Conservation (phyloP, 2,113 vertebrate species). For the Tachysurus fulvidraco region DNA sequence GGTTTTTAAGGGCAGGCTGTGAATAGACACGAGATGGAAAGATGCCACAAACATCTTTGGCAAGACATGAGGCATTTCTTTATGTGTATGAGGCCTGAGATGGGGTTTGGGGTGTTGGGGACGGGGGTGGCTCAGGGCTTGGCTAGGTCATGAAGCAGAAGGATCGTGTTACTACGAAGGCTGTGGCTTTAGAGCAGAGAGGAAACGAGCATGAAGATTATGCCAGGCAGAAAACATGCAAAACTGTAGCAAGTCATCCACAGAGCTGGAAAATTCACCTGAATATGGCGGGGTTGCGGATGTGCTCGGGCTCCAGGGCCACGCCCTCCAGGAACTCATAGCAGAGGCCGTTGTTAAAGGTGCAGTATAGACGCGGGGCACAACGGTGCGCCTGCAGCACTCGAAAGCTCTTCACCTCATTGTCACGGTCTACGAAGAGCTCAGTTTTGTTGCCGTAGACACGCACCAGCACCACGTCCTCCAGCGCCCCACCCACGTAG, state of each 20-base stretch:
- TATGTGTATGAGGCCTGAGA: not conserved
- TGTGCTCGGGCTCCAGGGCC: slow-evolving; percentile 89
- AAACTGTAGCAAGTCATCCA: not conserved
- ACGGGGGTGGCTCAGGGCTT: not conserved
- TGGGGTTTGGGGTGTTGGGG: too few relatives aligned
- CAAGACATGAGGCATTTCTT: not conserved
- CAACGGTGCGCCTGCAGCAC: slow-evolving; percentile 91
- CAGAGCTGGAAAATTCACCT: slow-evolving; percentile 68
- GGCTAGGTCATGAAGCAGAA: slow-evolving; percentile 17
- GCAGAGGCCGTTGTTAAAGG: slow-evolving; percentile 95
- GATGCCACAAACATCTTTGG: not conserved
- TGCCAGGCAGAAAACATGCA: slow-evolving; percentile 14
- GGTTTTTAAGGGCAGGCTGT: not conserved
- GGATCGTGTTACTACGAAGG: slow-evolving; percentile 11
- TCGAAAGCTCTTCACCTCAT: slow-evolving; percentile 95
- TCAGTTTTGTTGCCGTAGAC: slow-evolving; percentile 98
- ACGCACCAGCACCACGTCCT: slow-evolving; percentile 91
- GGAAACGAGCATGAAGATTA: slow-evolving; percentile 2
- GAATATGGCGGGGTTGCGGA: slow-evolving; percentile 85
- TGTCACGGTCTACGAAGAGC: slow-evolving; percentile 89
- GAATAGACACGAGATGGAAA: slow-evolving; percentile 32
- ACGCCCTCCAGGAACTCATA: slow-evolving; percentile 95
- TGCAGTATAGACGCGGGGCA: slow-evolving; percentile 91
- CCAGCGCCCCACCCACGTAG: slow-evolving; percentile 79
- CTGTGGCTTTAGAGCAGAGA: slow-evolving; percentile 2